Evolutionary conservation across 2,113 vertebrate species (phyloP).

Genomic region (Hiodon alosoides): DNA sequence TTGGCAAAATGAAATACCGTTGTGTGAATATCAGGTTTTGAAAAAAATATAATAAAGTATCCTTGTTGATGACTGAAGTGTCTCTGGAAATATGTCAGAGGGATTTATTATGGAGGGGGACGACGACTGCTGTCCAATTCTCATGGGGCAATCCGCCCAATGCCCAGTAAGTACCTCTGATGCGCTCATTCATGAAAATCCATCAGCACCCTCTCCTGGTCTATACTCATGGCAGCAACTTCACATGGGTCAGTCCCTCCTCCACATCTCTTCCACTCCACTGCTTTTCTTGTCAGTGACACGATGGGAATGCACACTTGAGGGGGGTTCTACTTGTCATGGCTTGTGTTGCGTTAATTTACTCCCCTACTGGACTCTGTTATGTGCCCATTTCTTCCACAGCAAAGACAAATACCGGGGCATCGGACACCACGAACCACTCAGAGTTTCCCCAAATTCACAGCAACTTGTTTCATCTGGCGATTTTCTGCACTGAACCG

Average conservation of each 20-base stretch:
- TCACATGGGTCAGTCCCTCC: conserved; percentile 53
- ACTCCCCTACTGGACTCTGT: not conserved
- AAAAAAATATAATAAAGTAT: too few species aligned
- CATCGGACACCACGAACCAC: too few species aligned
- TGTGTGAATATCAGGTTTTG: too few species aligned
- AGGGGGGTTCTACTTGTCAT: not conserved
- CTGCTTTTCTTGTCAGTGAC: too few species aligned
- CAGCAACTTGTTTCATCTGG: too few species aligned
- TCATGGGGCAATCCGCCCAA: not conserved
- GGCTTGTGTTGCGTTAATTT: conserved; percentile 19
- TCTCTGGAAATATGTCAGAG: conserved; percentile 53
- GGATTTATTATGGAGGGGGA: conserved; percentile 47
- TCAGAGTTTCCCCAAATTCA: too few species aligned
- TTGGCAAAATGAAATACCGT: too few species aligned
- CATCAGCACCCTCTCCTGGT: conserved; percentile 49
- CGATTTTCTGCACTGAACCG: too few species aligned
- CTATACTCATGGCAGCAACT: conserved; percentile 39
- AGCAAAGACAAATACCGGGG: too few species aligned
- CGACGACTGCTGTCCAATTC: not conserved
- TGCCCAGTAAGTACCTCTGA: too few species aligned
- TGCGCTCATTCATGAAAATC: too few species aligned
- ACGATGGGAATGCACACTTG: not conserved
- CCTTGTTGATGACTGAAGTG: conserved; percentile 56
- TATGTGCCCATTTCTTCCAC: not conserved
- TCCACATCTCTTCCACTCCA: conserved; percentile 24